phyloP scores from a whole-genome alignment of 2,113 vertebrate species.

The Grus americana region DNA sequence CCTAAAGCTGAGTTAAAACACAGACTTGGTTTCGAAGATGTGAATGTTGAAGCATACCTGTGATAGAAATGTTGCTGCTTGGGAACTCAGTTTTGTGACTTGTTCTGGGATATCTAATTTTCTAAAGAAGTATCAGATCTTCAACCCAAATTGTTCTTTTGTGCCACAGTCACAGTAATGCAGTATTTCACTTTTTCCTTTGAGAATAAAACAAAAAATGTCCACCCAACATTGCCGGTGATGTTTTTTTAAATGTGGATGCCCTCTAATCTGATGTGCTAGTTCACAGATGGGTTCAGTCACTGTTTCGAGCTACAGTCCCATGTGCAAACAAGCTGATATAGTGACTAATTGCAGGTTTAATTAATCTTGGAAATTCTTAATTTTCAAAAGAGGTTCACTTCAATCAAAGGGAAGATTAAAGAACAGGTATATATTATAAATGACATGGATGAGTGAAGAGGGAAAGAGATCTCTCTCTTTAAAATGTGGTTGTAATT shows the following conservation, averaged over 20 bases:
- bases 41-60: not conserved
- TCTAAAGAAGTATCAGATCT: not conserved
- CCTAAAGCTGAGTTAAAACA: not conserved
- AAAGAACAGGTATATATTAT: not conserved
- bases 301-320: not conserved
- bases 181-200: not conserved
- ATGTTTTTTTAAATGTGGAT: not conserved
- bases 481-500: not conserved
- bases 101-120: not conserved
- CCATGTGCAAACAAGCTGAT: not conserved
- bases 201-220: not conserved
- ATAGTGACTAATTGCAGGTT: not conserved
- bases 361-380: slow-evolving; percentile 12
- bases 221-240: not conserved
- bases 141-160: not conserved
- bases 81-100: not conserved
- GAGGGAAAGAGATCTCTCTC: not conserved
- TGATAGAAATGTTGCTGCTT: not conserved
- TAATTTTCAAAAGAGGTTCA: not conserved
- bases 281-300: not conserved
- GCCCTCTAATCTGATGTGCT: not conserved
- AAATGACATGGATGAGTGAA: not conserved
- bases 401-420: not conserved
- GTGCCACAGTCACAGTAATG: not conserved
- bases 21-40: not conserved